Evolutionary conservation across 1,140 invertebrate species (phyloP).

Genomic region (Scaptomyza hsui): DNA sequence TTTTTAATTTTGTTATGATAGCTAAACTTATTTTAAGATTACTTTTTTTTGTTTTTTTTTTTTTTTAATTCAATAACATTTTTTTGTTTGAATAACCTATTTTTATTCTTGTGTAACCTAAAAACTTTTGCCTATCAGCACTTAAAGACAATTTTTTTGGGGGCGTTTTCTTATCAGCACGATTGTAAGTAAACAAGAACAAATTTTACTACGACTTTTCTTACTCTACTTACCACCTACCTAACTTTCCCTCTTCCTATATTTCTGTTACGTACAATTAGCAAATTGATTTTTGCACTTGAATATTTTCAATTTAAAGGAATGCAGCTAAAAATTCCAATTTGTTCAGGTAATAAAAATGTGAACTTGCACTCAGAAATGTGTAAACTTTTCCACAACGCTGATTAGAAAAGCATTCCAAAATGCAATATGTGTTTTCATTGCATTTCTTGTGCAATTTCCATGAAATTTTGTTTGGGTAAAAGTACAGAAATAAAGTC

Average conservation of each 20-base stretch:
- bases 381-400: conserved; percentile 1
- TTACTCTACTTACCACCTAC: not conserved
- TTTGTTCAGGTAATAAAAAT: conserved; percentile 8
- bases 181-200: conserved; percentile 11
- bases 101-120: too few species aligned
- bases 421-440: not conserved
- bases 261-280: conserved; percentile 33
- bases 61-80: not conserved
- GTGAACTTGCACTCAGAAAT: conserved; percentile 11
- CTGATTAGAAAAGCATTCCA: conserved; percentile 3
- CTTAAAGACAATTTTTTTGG: conserved; percentile 19
- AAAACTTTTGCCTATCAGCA: conserved; percentile 33
- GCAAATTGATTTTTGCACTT: conserved; percentile 32
- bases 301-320: conserved; percentile 16
- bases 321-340: conserved; percentile 14
- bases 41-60: conserved; percentile 28
- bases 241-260: not conserved
- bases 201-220: conserved; percentile 30
- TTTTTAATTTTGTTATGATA: not conserved
- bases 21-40: not conserved
- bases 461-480: not conserved
- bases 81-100: not conserved
- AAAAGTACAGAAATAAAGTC: conserved; percentile 1
- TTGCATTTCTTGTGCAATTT: not conserved
- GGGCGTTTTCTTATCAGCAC: conserved; percentile 24